A percentile compares a stretch with the other conserved stretches of the same genome.
phyloP scores from a whole-genome alignment of 2,797 vertebrate genomes.

The Leptatherina wallacei region DNA sequence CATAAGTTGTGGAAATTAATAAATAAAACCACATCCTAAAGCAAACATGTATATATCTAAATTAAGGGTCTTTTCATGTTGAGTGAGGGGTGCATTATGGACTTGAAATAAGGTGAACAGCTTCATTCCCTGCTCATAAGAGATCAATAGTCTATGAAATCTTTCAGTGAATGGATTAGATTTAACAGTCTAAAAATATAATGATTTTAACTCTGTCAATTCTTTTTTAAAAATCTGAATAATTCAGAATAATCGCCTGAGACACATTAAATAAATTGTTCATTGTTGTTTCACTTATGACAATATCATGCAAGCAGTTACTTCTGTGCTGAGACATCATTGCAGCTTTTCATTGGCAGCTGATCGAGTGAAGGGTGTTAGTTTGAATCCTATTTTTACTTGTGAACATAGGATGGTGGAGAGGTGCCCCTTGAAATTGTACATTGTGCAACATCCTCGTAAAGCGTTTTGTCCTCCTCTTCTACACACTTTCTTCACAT shows the following conservation, averaged over 20 bases:
- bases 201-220: not conserved
- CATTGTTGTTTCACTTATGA: constrained; percentile 2
- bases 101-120: not conserved
- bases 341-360: constrained; percentile 24
- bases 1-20: too few relatives aligned
- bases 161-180: not conserved
- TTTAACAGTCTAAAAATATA: not conserved
- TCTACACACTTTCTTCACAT: constrained; percentile 49
- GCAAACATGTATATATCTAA: not conserved
- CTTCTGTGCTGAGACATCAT: constrained; percentile 25
- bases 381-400: constrained; percentile 52
- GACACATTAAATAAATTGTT: not conserved
- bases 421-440: constrained; percentile 31
- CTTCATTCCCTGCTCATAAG: not conserved
- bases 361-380: constrained; percentile 33
- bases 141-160: not conserved
- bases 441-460: constrained; percentile 63
- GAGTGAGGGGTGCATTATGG: not conserved
- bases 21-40: too few relatives aligned
- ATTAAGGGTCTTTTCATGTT: not conserved
- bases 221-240: not conserved
- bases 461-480: constrained; percentile 33
- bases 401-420: constrained; percentile 21
- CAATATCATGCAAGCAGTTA: constrained; percentile 7
- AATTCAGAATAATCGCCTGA: not conserved